Evolutionary conservation across 1,140 invertebrate genomes (phyloP).

Genomic region (Pachyrhynchus sulphureomaculatus): DNA sequence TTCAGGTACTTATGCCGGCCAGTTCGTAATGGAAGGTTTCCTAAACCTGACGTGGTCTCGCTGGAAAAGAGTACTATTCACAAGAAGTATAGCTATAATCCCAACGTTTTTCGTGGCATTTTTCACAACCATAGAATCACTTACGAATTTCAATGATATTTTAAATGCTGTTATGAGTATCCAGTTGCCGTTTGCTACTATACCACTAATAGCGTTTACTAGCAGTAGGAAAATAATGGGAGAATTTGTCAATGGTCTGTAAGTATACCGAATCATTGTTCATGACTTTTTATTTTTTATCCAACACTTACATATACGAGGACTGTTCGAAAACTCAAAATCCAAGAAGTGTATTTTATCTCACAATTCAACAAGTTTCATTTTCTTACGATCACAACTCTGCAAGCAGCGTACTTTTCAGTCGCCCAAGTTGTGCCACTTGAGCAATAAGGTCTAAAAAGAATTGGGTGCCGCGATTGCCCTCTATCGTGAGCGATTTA

Average conservation of each 20-base stretch:
- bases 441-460: no score
- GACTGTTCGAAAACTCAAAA: background rate
- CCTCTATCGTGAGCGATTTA: no score
- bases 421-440: no score
- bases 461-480: no score
- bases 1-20: slow-evolving; percentile 67
- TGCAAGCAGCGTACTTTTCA: no score
- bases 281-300: background rate
- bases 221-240: slow-evolving; percentile 82
- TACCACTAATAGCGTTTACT: slow-evolving; percentile 89
- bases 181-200: slow-evolving; percentile 80
- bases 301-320: background rate
- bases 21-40: slow-evolving; percentile 85
- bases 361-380: no score
- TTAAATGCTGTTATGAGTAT: slow-evolving; percentile 89
- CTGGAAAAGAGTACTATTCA: slow-evolving; percentile 88
- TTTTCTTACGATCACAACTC: no score
- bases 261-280: slow-evolving; percentile 38
- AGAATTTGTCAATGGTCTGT: slow-evolving; percentile 77
- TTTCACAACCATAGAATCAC: slow-evolving; percentile 71
- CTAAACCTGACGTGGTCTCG: slow-evolving; percentile 85
- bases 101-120: slow-evolving; percentile 84
- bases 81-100: slow-evolving; percentile 83
- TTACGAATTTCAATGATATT: slow-evolving; percentile 86
- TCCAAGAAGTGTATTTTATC: background rate